A percentile compares a stretch with the other conserved stretches of the same genome.
These are phyloP conservation scores for Colletes latitarsis DNA, from an alignment of 1,140 invertebrate species.

Conservation along the genomic window DNA sequence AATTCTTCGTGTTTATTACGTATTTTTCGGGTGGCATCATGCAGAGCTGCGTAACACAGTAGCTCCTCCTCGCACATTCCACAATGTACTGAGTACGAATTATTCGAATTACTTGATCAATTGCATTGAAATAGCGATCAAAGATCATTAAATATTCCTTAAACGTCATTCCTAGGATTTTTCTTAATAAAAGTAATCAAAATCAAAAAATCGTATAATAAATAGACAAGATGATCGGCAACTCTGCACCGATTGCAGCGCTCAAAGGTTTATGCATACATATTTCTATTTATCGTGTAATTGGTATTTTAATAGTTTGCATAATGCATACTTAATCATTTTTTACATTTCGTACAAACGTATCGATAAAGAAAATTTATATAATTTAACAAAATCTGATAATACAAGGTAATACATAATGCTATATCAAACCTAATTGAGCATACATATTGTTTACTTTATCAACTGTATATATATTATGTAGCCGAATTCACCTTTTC, in stretches of 20 bases:
- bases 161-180: conserved; percentile 45
- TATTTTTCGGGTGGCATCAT: conserved; percentile 75
- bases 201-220: conserved; percentile 66
- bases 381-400: background rate
- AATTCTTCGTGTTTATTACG: conserved; percentile 52
- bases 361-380: background rate
- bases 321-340: background rate
- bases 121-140: conserved; percentile 52
- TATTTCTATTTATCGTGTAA: conserved; percentile 6
- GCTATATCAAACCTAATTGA: background rate
- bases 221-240: conserved; percentile 76
- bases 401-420: background rate
- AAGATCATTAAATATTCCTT: conserved; percentile 66
- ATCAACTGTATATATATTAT: background rate
- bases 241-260: conserved; percentile 70
- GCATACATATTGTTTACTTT: background rate
- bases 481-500: background rate
- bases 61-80: conserved; percentile 80
- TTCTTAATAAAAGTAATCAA: conserved; percentile 67
- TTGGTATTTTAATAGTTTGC: conserved; percentile 5
- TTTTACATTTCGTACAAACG: background rate
- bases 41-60: conserved; percentile 81
- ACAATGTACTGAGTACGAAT: conserved; percentile 74
- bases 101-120: conserved; percentile 65
- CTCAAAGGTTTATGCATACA: conserved; percentile 12